Evolutionary conservation across 2,113 vertebrate species (phyloP), one percentile per base, ranked within the genome.

Genomic region (Podilymbus podiceps): DNA sequence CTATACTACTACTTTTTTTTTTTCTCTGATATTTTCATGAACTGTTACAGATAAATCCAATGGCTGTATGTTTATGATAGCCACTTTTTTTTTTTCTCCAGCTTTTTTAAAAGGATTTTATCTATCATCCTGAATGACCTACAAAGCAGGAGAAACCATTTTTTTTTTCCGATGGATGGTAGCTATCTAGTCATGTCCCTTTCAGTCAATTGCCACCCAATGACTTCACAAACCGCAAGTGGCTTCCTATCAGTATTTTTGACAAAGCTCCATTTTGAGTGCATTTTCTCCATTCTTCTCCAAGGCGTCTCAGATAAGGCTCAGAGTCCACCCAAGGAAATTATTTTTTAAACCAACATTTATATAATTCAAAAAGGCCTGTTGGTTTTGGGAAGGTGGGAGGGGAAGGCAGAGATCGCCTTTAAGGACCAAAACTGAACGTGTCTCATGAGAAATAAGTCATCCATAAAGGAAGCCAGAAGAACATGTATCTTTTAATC

Each of bases 51-150:
- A 68, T 56, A 63, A 64, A 47, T 53, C 27, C 38, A 77, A 25
- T 52, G 22, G 42, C n/a, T 59, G 10, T 5, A 1, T 2, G 1
- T 38, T 83, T 78, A 42, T 0, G 0, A n/a, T n/a, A n/a, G n/a
- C n/a, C n/a, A n/a, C n/a, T n/a, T n/a, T n/a, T n/a, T n/a, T n/a
- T n/a, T n/a, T n/a, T n/a, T n/a, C n/a, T n/a, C n/a, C n/a, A n/a
- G n/a, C n/a, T n/a, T n/a, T n/a, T n/a, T n/a, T n/a, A n/a, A n/a
- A n/a, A n/a, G n/a, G n/a, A n/a, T n/a, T n/a, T n/a, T n/a, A n/a
- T n/a, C n/a, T n/a, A n/a, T n/a, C n/a, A n/a, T n/a, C n/a, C n/a
- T n/a, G n/a, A n/a, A n/a, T n/a, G n/a, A n/a, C n/a, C n/a, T n/a
- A n/a, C n/a, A n/a, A n/a, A n/a, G n/a, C n/a, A n/a, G n/a, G n/a